phyloP scores from a whole-genome alignment of 2,113 vertebrate species.

The Phaethornis superciliosus region DNA sequence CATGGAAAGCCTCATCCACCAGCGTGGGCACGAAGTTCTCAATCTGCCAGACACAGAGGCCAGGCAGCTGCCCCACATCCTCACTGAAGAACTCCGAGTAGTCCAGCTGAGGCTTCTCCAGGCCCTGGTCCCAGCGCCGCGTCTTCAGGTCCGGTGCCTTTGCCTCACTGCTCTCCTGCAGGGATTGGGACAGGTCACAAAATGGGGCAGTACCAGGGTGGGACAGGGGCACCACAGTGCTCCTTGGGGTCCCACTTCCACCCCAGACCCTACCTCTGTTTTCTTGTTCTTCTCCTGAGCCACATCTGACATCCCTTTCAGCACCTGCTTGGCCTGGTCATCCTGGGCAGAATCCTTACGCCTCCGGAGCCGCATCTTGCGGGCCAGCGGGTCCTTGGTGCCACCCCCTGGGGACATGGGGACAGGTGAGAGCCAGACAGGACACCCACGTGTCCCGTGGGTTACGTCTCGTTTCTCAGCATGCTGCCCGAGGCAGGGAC shows the following conservation, averaged over 20 bases:
- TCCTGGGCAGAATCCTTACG: conserved; percentile 92
- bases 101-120: conserved; percentile 93
- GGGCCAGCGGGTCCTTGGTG: conserved; percentile 87
- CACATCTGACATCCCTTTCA: conserved; percentile 97
- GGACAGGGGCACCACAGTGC: background rate
- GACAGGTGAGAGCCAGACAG: background rate
- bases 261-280: conserved; percentile 78
- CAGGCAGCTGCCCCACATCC: conserved; percentile 91
- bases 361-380: conserved; percentile 92
- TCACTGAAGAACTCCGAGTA: conserved; percentile 96
- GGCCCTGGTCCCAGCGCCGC: conserved; percentile 91
- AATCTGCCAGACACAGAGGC: conserved; percentile 91
- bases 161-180: conserved; percentile 84
- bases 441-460: fast-evolving
- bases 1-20: conserved; percentile 89
- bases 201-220: fast-evolving
- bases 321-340: conserved; percentile 96
- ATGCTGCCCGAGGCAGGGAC: background rate
- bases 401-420: conserved; percentile 50
- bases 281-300: conserved; percentile 95
- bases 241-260: fast-evolving
- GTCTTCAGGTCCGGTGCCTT: conserved; percentile 84
- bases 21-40: conserved; percentile 92
- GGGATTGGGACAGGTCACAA: fast-evolving
- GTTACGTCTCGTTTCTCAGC: fast-evolving